phyloP scores from a whole-genome alignment of 2,797 vertebrate genomes.

The Borostomias antarcticus region DNA sequence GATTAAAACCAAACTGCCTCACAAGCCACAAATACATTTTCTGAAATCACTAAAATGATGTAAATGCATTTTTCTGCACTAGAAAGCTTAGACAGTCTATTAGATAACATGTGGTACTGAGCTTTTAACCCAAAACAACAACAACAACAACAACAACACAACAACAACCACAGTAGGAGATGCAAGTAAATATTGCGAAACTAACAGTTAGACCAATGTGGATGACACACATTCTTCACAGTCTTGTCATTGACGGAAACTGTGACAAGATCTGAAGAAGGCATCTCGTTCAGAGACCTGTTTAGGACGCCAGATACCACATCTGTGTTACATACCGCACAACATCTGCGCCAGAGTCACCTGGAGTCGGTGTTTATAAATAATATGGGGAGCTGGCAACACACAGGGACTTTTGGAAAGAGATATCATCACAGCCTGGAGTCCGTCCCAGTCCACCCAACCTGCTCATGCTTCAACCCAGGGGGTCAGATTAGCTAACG shows the following conservation, averaged over 20 bases:
- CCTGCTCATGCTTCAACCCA: background rate
- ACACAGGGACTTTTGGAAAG: background rate
- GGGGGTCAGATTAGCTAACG: background rate
- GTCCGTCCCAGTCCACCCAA: background rate
- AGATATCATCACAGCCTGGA: background rate
- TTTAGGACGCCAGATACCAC: too few relatives aligned
- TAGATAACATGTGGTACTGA: background rate
- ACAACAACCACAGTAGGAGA: background rate
- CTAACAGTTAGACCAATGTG: background rate
- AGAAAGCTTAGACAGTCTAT: background rate
- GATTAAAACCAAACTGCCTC: too few relatives aligned
- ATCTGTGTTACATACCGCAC: too few relatives aligned
- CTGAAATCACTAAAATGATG: too few relatives aligned
- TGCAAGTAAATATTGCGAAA: background rate
- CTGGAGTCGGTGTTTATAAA: too few relatives aligned
- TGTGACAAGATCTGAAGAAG: background rate
- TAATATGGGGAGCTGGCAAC: background rate
- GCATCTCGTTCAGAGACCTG: too few relatives aligned
- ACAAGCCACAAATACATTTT: background rate
- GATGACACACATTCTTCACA: background rate
- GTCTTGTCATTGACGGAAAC: background rate
- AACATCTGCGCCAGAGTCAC: too few relatives aligned
- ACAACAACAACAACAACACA: slow-evolving; percentile 1
- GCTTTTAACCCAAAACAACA: background rate
- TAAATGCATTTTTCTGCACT: too few relatives aligned